Base-by-base conservation (phyloP, 2,797 vertebrate genomes). In the Fistularia tabacaria region DNA sequence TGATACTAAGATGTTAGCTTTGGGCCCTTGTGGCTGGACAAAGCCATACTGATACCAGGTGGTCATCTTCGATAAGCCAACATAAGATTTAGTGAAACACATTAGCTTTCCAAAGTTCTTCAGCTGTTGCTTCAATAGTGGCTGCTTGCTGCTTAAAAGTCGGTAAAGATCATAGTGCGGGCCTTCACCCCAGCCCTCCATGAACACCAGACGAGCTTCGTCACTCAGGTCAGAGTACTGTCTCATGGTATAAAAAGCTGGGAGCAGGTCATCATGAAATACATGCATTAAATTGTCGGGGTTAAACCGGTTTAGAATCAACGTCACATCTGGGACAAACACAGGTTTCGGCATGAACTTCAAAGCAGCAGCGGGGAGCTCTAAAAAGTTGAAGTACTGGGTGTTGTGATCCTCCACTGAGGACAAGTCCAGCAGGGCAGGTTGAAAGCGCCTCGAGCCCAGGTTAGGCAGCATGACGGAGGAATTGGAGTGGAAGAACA, bases 21-120 rank as follows among this genome's bases (percentile, higher is more conserved):
- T 99, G 0, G 97, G 95, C 4, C 97, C 97, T 74, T 99, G 97
- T 0, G 97, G 97, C 73, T 99, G 97, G 15, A 97, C 93, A 63
- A 99, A 99, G 9, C 97, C 97, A 0, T 99, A 99, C 71, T 99
- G 97, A 84, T 99, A 99, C 97, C 97, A 99, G 10, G 96, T 98
- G 49, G 97, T 98, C 90, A 92, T 90, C 88, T 99, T 99, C 71
- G 96, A 96, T 59, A 99, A 84, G 7, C 97, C 97, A 42, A 99
- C 92, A 0, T 99, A 97, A 0, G 96, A 95, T 14, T 94, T 97
- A 1, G 96, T 94, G 58, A 99, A 99, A 82, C 97, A 99, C 72
- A 99, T 93, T 8, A 99, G 92, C 60, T 94, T 93, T 51, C 96
- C 97, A 62, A 99, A 91, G 55, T 91, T 89, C 85, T 85, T 92